These are phyloP conservation scores for Caenorhabditis wallacei DNA, from an alignment of 2,888 invertebrate genomes.

Conservation along the genomic window DNA sequence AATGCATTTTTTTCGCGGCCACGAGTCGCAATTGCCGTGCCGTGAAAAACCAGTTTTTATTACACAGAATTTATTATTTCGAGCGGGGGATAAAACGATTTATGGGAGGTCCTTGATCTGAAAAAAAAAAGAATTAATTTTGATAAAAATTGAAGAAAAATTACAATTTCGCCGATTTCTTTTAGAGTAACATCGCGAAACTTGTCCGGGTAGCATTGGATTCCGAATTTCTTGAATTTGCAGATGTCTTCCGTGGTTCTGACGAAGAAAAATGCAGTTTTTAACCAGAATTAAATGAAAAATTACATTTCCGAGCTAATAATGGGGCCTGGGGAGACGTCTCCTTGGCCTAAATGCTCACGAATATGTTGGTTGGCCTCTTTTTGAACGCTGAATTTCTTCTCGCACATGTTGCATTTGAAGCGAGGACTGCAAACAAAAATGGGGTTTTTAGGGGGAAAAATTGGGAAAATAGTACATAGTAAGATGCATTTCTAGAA, in stretches of 20 bases:
- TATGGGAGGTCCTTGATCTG: constrained; percentile 25
- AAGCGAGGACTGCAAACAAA: constrained; percentile 27
- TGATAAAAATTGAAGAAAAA: not conserved
- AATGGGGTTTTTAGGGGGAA: not conserved
- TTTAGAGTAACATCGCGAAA: constrained; percentile 13
- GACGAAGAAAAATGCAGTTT: not conserved
- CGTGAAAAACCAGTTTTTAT: too few species aligned
- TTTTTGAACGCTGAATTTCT: not conserved
- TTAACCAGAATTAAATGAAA: too few species aligned
- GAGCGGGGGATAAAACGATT: constrained; percentile 26
- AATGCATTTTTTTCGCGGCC: too few species aligned
- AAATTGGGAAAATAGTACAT: constrained; percentile 1
- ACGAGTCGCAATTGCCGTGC: too few species aligned
- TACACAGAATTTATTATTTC: too few species aligned
- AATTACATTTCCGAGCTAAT: not conserved
- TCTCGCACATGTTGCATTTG: constrained; percentile 29
- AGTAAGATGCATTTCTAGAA: constrained; percentile 9
- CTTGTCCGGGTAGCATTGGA: constrained; percentile 25
- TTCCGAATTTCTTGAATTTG: constrained; percentile 8
- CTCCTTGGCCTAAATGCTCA: not conserved
- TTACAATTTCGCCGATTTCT: constrained; percentile 23
- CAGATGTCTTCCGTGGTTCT: constrained; percentile 19
- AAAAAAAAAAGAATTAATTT: constrained; percentile 9
- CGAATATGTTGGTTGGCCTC: not conserved
- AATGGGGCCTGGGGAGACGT: not conserved